Conservation (phyloP, 1,140 invertebrate species). For the Drusus annulatus region DNA sequence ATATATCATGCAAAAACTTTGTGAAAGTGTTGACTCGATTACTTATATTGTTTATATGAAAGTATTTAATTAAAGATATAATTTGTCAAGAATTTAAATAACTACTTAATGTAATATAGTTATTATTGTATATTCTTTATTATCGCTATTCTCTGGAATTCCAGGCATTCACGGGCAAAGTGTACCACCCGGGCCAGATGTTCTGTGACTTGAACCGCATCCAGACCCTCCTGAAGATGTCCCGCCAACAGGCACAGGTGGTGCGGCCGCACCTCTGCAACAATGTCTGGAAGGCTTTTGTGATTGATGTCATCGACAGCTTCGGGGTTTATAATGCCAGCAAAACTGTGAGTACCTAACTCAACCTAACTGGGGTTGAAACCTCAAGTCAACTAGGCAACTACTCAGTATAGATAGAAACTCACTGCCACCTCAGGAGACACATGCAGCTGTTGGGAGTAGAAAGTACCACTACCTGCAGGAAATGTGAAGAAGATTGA, state of each 20-base stretch:
- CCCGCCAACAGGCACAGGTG: conserved; percentile 61
- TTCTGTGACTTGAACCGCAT: conserved; percentile 70
- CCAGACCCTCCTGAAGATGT: conserved; percentile 67
- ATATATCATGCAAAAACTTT: no score
- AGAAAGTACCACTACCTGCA: background rate
- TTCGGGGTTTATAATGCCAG: conserved; percentile 71
- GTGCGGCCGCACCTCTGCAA: conserved; percentile 68
- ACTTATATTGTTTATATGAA: no score
- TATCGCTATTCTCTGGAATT: conserved; percentile 45
- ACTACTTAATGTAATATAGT: no score
- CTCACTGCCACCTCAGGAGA: no score
- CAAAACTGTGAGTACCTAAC: conserved; percentile 66
- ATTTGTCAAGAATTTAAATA: no score
- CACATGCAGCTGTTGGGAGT: no score
- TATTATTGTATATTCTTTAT: no score
- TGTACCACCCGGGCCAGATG: conserved; percentile 63
- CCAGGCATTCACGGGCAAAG: conserved; percentile 65
- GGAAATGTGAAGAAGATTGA: no score
- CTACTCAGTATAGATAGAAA: no score
- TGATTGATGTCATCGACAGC: conserved; percentile 69
- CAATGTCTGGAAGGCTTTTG: conserved; percentile 68
- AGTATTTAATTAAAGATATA: no score
- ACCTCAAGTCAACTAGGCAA: background rate
- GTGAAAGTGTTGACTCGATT: no score
- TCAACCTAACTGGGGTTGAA: background rate